Conservation (phyloP, 1,140 invertebrate species). For the Cryptotermes secundus region DNA sequence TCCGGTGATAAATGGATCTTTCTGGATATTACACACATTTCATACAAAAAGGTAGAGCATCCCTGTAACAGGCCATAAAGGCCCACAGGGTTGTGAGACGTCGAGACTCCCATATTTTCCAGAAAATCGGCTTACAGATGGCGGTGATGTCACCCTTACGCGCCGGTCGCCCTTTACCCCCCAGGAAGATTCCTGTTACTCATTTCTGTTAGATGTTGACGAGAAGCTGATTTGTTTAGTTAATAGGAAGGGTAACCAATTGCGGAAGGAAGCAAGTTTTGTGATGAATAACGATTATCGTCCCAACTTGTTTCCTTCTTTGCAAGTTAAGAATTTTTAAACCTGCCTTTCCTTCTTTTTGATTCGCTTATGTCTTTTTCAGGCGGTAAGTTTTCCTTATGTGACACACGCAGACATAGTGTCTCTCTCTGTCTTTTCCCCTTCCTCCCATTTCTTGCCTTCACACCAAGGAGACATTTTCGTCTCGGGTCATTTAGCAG, state of each 20-base stretch:
- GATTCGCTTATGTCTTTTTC: no score
- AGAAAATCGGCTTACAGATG: no score
- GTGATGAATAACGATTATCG: not conserved
- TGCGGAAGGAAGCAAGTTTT: not conserved
- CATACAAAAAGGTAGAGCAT: not conserved
- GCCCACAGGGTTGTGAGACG: no score
- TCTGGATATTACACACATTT: not conserved
- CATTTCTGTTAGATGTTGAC: no score
- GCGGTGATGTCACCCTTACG: no score
- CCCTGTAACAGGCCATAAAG: no score
- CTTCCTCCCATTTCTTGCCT: not conserved
- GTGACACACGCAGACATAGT: not conserved
- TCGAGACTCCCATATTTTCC: no score
- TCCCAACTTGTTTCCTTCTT: no score
- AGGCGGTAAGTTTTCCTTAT: not conserved
- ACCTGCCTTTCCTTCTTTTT: no score
- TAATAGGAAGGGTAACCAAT: not conserved
- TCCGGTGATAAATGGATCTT: not conserved
- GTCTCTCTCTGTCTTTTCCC: not conserved
- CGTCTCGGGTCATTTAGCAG: constrained; percentile 8
- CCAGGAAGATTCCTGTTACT: no score
- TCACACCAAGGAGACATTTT: constrained; percentile 11
- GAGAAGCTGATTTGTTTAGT: not conserved
- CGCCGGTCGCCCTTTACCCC: no score
- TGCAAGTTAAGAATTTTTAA: no score